Percentiles rank a stretch among this genome's conserved stretches.
Conservation (phyloP, 2,113 vertebrate genomes). For the Sinocyclocheilus anophthalmus region DNA sequence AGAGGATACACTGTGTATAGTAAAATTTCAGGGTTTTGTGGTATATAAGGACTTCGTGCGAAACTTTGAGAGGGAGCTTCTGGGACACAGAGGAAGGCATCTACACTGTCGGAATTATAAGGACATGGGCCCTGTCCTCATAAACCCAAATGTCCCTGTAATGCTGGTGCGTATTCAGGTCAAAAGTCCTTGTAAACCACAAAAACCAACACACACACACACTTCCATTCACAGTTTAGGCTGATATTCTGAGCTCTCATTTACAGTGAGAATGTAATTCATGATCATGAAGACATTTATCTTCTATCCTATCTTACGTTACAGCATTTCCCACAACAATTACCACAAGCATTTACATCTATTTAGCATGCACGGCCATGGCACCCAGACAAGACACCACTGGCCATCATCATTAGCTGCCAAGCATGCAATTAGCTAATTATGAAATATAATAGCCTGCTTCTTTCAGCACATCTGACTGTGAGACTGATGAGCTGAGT, state of each 20-base stretch:
- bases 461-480: slow-evolving; percentile 12
- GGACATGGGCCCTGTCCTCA: too few species aligned
- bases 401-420: slow-evolving; percentile 32
- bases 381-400: slow-evolving; percentile 21
- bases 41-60: too few species aligned
- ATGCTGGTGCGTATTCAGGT: too few species aligned
- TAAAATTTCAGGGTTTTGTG: too few species aligned
- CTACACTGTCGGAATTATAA: too few species aligned
- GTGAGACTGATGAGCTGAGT: slow-evolving; percentile 24
- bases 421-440: slow-evolving; percentile 46
- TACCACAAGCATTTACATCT: slow-evolving; percentile 15
- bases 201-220: too few species aligned
- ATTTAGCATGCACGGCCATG: slow-evolving; percentile 33
- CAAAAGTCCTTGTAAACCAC: too few species aligned
- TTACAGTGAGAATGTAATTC: slow-evolving; percentile 6
- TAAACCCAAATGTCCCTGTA: too few species aligned
- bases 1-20: too few species aligned
- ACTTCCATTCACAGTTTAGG: slow-evolving; percentile 8
- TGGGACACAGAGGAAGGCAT: too few species aligned
- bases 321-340: slow-evolving; percentile 30
- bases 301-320: slow-evolving; percentile 4
- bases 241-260: neutral
- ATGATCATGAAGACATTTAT: slow-evolving; percentile 23
- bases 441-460: slow-evolving; percentile 46
- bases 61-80: too few species aligned